phyloP scores from a whole-genome alignment of 2,888 invertebrate species.

The Phyllotreta cruciferae region DNA sequence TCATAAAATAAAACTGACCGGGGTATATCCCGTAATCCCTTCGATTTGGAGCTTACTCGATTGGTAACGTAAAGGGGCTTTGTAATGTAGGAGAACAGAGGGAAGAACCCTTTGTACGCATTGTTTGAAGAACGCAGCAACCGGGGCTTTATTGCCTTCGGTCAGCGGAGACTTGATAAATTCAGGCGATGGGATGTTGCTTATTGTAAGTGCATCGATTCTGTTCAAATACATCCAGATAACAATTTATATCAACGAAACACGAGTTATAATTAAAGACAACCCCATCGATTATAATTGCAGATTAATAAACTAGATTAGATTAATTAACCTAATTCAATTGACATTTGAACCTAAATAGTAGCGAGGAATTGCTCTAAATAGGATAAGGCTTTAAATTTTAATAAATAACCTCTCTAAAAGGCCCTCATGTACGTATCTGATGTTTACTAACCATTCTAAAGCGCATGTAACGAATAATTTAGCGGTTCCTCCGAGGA shows the following conservation, averaged over 20 bases:
- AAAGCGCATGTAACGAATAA: constrained; percentile 40
- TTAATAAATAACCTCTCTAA: constrained; percentile 48
- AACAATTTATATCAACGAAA: no score
- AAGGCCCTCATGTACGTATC: constrained; percentile 45
- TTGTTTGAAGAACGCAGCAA: constrained; percentile 30
- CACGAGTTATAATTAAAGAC: no score
- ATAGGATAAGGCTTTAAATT: constrained; percentile 20
- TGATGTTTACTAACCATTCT: constrained; percentile 34
- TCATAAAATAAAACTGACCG: constrained; percentile 13
- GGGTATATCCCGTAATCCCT: constrained; percentile 18
- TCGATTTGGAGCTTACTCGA: constrained; percentile 22
- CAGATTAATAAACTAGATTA: no score
- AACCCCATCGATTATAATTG: no score
- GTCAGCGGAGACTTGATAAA: constrained; percentile 32
- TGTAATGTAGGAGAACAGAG: constrained; percentile 24
- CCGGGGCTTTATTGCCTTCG: constrained; percentile 28
- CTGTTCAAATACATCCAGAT: background rate
- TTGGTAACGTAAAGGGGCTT: constrained; percentile 30
- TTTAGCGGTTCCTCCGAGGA: constrained; percentile 42
- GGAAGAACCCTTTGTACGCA: constrained; percentile 32
- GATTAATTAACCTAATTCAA: no score
- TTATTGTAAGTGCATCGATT: constrained; percentile 27
- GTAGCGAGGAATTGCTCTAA: background rate
- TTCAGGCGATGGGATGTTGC: constrained; percentile 28
- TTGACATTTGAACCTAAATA: no score